Base-by-base conservation (phyloP, 2,113 vertebrate species). In the Phaethornis superciliosus region DNA sequence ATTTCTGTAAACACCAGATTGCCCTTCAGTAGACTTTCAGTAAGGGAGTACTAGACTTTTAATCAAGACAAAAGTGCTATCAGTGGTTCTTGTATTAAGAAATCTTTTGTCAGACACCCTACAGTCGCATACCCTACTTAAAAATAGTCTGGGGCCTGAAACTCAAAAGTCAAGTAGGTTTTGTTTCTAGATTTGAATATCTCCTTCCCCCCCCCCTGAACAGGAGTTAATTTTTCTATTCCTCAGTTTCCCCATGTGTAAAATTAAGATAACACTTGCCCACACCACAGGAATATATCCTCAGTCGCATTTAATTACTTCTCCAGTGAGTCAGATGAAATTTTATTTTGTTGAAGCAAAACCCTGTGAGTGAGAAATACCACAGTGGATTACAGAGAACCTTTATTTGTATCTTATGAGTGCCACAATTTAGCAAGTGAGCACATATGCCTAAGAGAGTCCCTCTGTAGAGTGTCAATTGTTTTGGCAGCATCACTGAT, bases 401-500 rank as follows among this genome's bases (percentile, higher is more conserved):
- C 52, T 68, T 88, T 85, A 54, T 68, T 89, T 94, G 55, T 19
- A 3, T 52, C 52, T 88, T 74, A 75, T 17, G 52, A 63, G 74
- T 63, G 89, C 47, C 55, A 6, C 44, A 70, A 81, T 60, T 75
- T 80, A 90, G 33, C 58, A 90, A 76, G 62, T 27, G 59, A 84
- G 18, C 20, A n/a, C 46, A 86, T 15, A 56, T 7, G 37, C 27
- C 80, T 68, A 54, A 89, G 93, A 80, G 33, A 85, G 63, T 94
- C 84, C 70, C 56, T 81, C 42, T 76, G 42, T 46, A 15, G 27
- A 55, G 30, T 84, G 79, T 90, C 95, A 78, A 89, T 91, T 92
- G 77, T 85, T 94, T 81, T 89, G 75, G 56, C 58, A 92, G 81
- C 80, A 79, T 69, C 74, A 79, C 63, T 92, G 33, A 76, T 60